Conservation (phyloP, 1,140 invertebrate genomes). For the Luehdorfia chinensis region DNA sequence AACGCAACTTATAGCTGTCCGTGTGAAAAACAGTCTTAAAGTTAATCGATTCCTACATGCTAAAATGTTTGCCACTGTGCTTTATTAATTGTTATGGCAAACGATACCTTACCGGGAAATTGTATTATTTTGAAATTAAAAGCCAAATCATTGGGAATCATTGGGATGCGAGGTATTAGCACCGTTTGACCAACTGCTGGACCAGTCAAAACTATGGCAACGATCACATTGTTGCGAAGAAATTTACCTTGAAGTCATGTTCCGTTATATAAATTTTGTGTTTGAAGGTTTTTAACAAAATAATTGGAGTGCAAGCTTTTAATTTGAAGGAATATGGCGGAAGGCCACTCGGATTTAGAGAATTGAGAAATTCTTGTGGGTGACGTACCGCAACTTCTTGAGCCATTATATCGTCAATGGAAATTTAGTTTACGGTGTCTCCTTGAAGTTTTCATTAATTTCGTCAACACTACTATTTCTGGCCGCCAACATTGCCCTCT, state of each 20-base stretch:
- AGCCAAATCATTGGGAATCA: conserved; percentile 28
- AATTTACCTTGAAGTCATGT: conserved; percentile 27
- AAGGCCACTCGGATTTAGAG: conserved; percentile 10
- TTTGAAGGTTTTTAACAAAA: conserved; percentile 17
- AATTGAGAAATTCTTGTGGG: conserved; percentile 21
- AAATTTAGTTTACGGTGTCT: conserved; percentile 11
- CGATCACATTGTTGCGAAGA: conserved; percentile 23
- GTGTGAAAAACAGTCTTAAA: conserved; percentile 26
- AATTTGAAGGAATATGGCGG: background rate
- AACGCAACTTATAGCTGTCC: conserved; percentile 26
- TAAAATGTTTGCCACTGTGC: conserved; percentile 33
- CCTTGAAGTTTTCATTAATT: conserved; percentile 23
- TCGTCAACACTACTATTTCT: conserved; percentile 22
- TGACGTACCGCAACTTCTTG: conserved; percentile 15
- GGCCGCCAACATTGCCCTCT: conserved; percentile 40
- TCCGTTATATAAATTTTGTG: conserved; percentile 27
- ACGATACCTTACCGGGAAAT: conserved; percentile 20
- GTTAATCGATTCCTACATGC: conserved; percentile 28
- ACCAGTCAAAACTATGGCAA: conserved; percentile 26
- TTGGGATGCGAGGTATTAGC: conserved; percentile 20
- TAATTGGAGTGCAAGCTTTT: too few species aligned
- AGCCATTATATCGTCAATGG: conserved; percentile 7
- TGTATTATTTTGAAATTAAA: conserved; percentile 25
- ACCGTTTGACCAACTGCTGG: too few species aligned
- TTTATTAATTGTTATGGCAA: conserved; percentile 29